phyloP scores from a whole-genome alignment of 2,888 invertebrate genomes.

The Protonemura montana region DNA sequence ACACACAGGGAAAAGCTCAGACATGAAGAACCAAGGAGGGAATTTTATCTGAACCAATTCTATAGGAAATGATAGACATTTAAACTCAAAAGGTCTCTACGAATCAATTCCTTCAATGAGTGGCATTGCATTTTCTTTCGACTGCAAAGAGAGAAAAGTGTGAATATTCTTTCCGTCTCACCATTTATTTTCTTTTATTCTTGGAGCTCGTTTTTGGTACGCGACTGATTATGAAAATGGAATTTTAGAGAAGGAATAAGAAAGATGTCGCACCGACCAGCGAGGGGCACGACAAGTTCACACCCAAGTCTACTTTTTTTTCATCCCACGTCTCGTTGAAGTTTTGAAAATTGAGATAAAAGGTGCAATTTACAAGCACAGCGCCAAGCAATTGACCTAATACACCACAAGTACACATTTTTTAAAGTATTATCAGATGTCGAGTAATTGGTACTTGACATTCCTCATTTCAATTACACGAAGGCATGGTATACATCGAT shows the following conservation, averaged over 20 bases:
- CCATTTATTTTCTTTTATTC: neutral
- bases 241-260: neutral
- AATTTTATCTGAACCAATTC: neutral
- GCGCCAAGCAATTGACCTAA: no score
- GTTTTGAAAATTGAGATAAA: neutral
- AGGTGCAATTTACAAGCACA: neutral
- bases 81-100: neutral
- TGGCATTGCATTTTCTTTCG: neutral
- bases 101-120: neutral
- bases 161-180: neutral
- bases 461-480: no score
- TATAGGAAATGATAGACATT: constrained; percentile 12
- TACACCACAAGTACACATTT: no score
- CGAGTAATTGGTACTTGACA: no score
- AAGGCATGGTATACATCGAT: no score
- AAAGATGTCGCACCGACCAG: neutral
- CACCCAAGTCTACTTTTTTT: neutral
- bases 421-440: no score
- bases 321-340: neutral
- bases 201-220: neutral
- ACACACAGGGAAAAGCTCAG: neutral
- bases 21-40: neutral
- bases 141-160: neutral
- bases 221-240: neutral
- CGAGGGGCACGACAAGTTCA: neutral